Percentiles rank a stretch among this genome's conserved stretches.
phyloP scores from a whole-genome alignment of 2,797 vertebrate genomes.

The Ispidina picta region DNA sequence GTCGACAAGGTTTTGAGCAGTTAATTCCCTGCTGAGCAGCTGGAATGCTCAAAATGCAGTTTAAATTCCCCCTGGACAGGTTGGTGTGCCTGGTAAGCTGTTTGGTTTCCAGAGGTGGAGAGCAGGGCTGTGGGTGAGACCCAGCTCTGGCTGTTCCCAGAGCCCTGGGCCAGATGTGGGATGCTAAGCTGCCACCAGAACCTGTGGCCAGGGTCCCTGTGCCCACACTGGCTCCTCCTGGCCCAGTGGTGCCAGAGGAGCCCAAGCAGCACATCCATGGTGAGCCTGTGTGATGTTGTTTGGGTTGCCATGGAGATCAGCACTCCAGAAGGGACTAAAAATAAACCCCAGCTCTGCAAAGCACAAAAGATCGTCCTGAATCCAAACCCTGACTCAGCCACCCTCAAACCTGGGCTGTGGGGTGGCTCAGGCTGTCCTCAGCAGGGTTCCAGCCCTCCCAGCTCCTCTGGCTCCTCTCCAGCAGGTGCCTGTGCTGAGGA shows the following conservation, averaged over 20 bases:
- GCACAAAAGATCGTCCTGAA: not conserved
- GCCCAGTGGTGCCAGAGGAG: not conserved
- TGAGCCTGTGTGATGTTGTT: fast-evolving
- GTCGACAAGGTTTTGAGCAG: not conserved
- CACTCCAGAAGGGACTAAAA: not conserved
- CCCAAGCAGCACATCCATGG: not conserved
- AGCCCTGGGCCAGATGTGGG: fast-evolving
- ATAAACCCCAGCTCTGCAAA: not conserved
- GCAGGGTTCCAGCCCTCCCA: not conserved
- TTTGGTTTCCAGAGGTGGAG: not conserved
- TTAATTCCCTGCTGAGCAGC: not conserved
- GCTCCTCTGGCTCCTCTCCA: not conserved
- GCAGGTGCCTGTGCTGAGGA: not conserved
- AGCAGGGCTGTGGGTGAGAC: not conserved
- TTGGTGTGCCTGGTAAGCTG: not conserved
- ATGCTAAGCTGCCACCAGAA: fast-evolving
- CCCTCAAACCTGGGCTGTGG: fast-evolving
- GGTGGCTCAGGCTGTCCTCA: too few relatives aligned
- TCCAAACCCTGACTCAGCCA: not conserved
- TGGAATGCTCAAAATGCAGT: not conserved
- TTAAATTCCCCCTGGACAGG: not conserved
- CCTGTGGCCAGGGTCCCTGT: fast-evolving
- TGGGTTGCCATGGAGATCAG: conserved; percentile 24
- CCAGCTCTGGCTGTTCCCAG: not conserved
- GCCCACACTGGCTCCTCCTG: not conserved